Base-by-base conservation (phyloP, 2,888 invertebrate genomes). In the Micoletzkya japonica region DNA sequence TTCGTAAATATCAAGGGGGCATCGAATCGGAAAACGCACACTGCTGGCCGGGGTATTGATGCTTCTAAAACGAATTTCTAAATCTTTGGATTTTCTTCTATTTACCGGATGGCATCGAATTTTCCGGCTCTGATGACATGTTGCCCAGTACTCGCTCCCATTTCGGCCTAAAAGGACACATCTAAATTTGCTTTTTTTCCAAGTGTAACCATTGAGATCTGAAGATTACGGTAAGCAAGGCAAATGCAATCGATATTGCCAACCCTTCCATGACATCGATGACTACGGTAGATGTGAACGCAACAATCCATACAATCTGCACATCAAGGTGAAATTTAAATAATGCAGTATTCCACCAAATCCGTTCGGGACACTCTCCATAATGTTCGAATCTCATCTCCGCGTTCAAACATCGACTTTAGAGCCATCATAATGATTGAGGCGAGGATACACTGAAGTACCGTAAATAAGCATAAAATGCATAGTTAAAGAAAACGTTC, bases 241-340 rank as follows among this genome's bases (percentile, higher is more conserved):
- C 92, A 24, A 92, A 87, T 30, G 90, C 82, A 2, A 93, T 89
- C 2, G 93, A 93, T 0, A 91, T 90, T 0, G 90, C 88, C 6
- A 95, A 88, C 0, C 94, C 94, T 81, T 91, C 88, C 83, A 92
- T 92, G 72, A 94, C 92, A 85, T 93, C 92, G 66, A 93, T 85
- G 20, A 92, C 79, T n/a, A 92, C 87, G 0, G 93, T 93, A 0
- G 90, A 88, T 2, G 90, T 77, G 86, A 93, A 94, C 0, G 93
- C 92, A 4, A 90, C 88, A 3, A 92, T 84, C 93, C 93, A 95
- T 20, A 93, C 91, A 0, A 78, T 71, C 85, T 86, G 70, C 64
- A 78, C n/a, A 74, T 17, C 4, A 20, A 26, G 20, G 14, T 32
- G 26, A 59, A 24, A 50, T 20, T 20, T 26, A 2, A n/a, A 26